Evolutionary conservation across 2,113 vertebrate genomes (phyloP).

Genomic region (Chiloscyllium plagiosum): DNA sequence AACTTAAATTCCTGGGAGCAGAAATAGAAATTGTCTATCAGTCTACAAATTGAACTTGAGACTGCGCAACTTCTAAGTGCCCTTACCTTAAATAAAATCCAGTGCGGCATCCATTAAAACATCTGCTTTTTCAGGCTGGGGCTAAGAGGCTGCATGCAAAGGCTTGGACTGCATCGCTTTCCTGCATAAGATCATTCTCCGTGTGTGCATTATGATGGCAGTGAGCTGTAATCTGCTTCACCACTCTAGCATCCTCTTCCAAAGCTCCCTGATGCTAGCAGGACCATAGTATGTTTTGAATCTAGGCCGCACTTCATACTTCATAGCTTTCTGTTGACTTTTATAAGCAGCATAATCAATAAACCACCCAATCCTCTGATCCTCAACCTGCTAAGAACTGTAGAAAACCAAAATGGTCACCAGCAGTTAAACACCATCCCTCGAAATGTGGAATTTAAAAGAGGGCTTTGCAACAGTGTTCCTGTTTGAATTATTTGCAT

Average conservation of each 20-base stretch:
- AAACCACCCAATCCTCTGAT: not conserved
- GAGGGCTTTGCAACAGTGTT: constrained; percentile 7
- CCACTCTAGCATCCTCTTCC: not conserved
- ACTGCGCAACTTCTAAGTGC: constrained; percentile 69
- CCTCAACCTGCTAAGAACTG: not conserved
- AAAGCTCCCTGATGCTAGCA: not conserved
- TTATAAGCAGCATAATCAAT: not conserved
- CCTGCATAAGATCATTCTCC: constrained; percentile 14
- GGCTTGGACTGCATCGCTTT: constrained; percentile 52
- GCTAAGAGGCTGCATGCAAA: constrained; percentile 60
- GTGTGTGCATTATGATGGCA: not conserved
- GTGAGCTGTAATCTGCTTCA: constrained; percentile 4
- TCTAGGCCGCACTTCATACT: not conserved
- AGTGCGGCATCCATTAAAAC: constrained; percentile 62
- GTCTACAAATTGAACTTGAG: not conserved
- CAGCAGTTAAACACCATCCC: not conserved
- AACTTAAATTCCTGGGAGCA: constrained; percentile 28
- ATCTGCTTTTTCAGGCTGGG: constrained; percentile 52
- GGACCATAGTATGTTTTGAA: not conserved
- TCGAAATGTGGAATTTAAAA: not conserved
- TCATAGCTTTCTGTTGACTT: not conserved
- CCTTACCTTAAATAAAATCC: constrained; percentile 74
- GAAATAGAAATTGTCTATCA: constrained; percentile 20
- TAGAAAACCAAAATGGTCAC: not conserved
- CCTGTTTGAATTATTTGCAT: not conserved